Evolutionary conservation across 2,113 vertebrate species (phyloP), one percentile per base, ranked within the genome.

Genomic region (Capricornis sumatraensis): DNA sequence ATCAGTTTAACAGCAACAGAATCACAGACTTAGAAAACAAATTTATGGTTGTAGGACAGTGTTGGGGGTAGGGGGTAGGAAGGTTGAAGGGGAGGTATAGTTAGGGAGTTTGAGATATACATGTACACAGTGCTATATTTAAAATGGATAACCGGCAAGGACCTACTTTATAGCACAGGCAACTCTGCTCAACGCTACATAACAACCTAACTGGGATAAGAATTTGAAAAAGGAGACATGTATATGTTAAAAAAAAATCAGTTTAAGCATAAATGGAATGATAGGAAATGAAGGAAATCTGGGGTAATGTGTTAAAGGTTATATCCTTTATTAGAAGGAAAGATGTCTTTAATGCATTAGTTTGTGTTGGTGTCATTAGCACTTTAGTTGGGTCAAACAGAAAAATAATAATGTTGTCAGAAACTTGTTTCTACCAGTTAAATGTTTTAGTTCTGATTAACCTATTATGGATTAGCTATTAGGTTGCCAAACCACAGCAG

Each of bases 241-340:
- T 25, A 27, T 76, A 36, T 43, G 11, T 43, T 27, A 27, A 43
- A 76, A 76, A n/a, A 43, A 74, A 43, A 76, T 91, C 28, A 60
- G 33, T 36, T 53, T 91, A 71, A 71, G 33, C 23, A 28, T 87
- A 84, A 84, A 7, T 36, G 36, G 71, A 81, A 74, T 88, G 27
- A 52, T 21, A 87, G 57, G 89, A 96, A 96, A 58, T 83, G 43
- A 95, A 95, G 81, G 28, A 78, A 94, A 78, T 55, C 40, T 81
- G 58, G 40, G 27, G 17, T 13, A 58, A 21, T 64, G 40, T 81
- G 28, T 85, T 96, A 62, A 62, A 36, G 57, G 28, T 23, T 60
- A 28, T 85, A 79, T 17, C 57, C 40, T 64, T 79, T 64, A 43
- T 64, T 87, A 84, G 45, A 57, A 87, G 50, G 87, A 89, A 83